These are phyloP conservation scores for Phytoseiulus persimilis DNA, from an alignment of 2,888 invertebrate species.

Conservation along the genomic window DNA sequence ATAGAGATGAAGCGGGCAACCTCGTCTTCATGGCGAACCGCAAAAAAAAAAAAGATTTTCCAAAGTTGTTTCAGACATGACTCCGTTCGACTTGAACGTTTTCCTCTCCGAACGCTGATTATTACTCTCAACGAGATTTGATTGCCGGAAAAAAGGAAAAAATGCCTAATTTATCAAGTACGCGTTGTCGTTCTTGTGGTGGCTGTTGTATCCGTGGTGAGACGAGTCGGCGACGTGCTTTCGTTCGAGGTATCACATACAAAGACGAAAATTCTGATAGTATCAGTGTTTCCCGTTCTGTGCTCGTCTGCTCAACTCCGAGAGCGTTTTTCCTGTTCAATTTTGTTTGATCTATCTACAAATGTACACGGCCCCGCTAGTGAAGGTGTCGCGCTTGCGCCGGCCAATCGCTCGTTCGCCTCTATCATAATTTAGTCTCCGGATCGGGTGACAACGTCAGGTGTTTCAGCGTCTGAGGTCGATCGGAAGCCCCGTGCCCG, in stretches of 20 bases:
- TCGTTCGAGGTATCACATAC: neutral
- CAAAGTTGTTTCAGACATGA: neutral
- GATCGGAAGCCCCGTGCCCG: too few species aligned
- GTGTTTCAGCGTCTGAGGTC: too few species aligned
- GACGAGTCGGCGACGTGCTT: neutral
- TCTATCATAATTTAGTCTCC: neutral
- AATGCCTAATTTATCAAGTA: neutral
- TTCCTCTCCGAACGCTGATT: neutral
- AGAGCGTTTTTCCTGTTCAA: neutral
- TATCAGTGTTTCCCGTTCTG: neutral
- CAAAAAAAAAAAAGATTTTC: neutral
- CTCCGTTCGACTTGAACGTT: neutral
- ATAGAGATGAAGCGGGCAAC: neutral
- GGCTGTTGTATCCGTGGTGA: neutral
- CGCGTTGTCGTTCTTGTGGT: neutral
- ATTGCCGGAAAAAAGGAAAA: neutral
- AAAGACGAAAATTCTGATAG: neutral
- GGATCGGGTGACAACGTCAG: neutral
- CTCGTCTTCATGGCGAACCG: neutral
- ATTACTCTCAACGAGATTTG: neutral
- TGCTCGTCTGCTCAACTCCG: neutral
- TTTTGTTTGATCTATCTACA: constrained; percentile 32
- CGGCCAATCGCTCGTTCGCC: neutral
- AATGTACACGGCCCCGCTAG: constrained; percentile 22
- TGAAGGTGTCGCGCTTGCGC: neutral